Conservation (phyloP, 2,797 vertebrate species). For the Sitta carolinensis region DNA sequence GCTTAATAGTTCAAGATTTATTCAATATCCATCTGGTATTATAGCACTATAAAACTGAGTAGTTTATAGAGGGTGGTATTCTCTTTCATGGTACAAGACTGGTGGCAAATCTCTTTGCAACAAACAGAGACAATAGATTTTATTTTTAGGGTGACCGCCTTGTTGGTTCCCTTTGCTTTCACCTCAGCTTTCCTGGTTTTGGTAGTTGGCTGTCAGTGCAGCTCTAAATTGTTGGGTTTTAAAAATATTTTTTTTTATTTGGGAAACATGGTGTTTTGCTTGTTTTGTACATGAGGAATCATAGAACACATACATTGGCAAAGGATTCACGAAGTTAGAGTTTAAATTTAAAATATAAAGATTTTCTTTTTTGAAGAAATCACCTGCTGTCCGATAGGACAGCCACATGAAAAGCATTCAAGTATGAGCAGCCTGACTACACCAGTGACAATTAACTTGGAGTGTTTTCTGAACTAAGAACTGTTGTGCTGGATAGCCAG, state of each 20-base stretch:
- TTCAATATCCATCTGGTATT: neutral
- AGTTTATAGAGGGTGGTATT: neutral
- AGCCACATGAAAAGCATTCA: neutral
- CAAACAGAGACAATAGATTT: neutral
- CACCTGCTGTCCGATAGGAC: neutral
- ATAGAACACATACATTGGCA: neutral
- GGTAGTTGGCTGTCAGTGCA: neutral
- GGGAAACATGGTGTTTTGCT: neutral
- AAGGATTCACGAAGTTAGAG: neutral
- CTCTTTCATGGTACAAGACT: neutral
- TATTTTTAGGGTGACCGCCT: neutral
- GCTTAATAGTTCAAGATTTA: neutral
- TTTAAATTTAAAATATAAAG: neutral
- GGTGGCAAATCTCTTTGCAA: neutral
- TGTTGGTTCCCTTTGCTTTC: neutral
- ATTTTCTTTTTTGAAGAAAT: neutral
- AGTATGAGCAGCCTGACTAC: neutral
- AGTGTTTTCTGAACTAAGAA: neutral
- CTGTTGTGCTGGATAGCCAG: neutral
- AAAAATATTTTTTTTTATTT: too few relatives aligned
- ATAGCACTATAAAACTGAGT: neutral
- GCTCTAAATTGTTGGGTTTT: neutral
- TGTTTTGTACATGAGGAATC: neutral
- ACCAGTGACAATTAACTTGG: neutral
- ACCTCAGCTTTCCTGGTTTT: neutral